Percentiles rank a stretch among this genome's conserved stretches.
These are phyloP conservation scores for Globodera rostochiensis DNA, from an alignment of 1,140 invertebrate species.

Conservation along the genomic window DNA sequence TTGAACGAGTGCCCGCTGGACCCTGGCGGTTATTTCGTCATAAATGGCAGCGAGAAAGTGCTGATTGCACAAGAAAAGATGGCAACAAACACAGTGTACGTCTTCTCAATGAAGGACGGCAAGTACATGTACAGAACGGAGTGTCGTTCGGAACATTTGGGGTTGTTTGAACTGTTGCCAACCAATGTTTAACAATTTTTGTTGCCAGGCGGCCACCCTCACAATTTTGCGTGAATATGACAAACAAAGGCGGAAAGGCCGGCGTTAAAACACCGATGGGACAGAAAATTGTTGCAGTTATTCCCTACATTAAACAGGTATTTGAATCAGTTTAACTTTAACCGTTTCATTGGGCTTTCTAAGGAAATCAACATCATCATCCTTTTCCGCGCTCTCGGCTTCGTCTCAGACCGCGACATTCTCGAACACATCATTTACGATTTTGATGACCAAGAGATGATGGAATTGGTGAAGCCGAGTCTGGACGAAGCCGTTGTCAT, in stretches of 20 bases:
- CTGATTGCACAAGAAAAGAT: conserved; percentile 99
- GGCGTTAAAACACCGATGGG: conserved; percentile 89
- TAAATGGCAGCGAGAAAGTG: conserved; percentile 92
- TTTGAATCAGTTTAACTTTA: conserved; percentile 11
- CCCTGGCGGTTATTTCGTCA: conserved; percentile 94
- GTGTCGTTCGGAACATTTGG: conserved; percentile 87
- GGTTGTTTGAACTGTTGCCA: conserved; percentile 19
- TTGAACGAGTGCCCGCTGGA: conserved; percentile 97
- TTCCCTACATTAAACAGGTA: conserved; percentile 90
- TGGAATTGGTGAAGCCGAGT: conserved; percentile 99
- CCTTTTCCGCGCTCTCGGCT: conserved; percentile 90
- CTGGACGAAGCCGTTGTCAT: conserved; percentile 98
- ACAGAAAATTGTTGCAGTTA: conserved; percentile 92
- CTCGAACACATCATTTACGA: conserved; percentile 83
- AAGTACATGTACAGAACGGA: conserved; percentile 98
- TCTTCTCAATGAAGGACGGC: conserved; percentile 90
- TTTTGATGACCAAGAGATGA: conserved; percentile 92
- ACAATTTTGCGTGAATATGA: conserved; percentile 98
- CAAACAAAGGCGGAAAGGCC: conserved; percentile 75
- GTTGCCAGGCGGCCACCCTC: conserved; percentile 80
- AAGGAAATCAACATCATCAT: conserved; percentile 99
- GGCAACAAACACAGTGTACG: conserved; percentile 89
- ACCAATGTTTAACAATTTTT: background rate
- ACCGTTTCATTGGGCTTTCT: conserved; percentile 13
- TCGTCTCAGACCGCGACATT: conserved; percentile 97